A percentile compares a stretch with the other conserved stretches of the same genome.
Conservation (phyloP, 2,797 vertebrate genomes). For the Cuniculus paca region DNA sequence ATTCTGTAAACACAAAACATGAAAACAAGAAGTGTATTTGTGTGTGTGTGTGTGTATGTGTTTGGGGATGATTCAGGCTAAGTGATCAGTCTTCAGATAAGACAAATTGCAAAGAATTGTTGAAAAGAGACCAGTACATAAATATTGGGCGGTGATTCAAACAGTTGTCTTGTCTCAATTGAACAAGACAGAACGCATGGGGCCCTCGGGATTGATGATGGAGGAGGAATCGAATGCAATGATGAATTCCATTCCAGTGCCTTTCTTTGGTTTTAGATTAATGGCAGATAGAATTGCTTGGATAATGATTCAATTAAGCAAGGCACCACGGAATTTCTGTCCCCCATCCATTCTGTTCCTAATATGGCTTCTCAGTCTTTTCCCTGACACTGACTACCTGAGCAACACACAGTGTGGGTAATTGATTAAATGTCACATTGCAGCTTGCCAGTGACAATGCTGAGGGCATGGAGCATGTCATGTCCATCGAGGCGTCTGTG, state of each 20-base stretch:
- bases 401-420: neutral
- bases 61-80: neutral
- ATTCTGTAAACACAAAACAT: neutral
- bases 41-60: neutral
- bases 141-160: neutral
- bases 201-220: accelerated
- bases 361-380: neutral
- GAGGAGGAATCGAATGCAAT: neutral
- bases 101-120: neutral
- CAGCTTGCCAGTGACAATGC: neutral
- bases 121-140: neutral
- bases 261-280: neutral
- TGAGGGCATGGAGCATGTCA: neutral
- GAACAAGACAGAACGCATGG: neutral
- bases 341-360: neutral
- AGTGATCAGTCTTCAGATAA: neutral
- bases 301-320: neutral
- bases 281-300: neutral
- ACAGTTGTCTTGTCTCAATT: neutral
- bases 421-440: neutral
- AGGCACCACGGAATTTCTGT: neutral
- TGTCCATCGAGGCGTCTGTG: too few species aligned
- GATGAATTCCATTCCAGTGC: neutral
- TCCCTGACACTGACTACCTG: neutral
- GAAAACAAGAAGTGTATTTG: neutral